Base-by-base conservation (phyloP, 2,113 vertebrate genomes). In the Vulpes ferrilata region DNA sequence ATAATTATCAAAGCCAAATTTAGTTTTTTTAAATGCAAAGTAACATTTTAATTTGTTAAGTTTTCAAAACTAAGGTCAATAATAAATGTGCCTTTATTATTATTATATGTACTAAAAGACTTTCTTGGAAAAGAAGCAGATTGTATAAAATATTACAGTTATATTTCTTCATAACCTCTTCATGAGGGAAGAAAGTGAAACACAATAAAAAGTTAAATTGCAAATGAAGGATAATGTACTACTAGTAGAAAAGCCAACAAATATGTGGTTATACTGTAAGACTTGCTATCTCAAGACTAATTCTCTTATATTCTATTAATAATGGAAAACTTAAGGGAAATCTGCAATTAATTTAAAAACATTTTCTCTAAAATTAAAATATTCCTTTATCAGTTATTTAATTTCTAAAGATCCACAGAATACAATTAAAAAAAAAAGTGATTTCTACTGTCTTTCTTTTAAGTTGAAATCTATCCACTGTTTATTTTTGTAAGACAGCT, bases 311-410 rank as follows among this genome's bases (percentile, higher is more conserved):
- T 65, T 86, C 51, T 80, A 48, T 38, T 35, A 76, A 43, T 43
- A 86, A 81, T 20, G 90, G 60, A 17, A 95, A 93, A 80, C 23
- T 73, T 65, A 95, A 38, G 16, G 5, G 23, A 85, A 94, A 80
- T 30, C 25, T 93, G 22, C 53, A 91, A 85, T 91, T 43, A 67
- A 82, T 83, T 92, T 79, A 2, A 32, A 87, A 97, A 91, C 4
- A 73, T 13, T 88, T 11, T 88, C 93, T 90, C 38, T 73, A 84
- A 96, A 95, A 97, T 60, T 82, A 81, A 95, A 95, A 95, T 89
- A 94, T 55, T 93, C 17, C 59, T 87, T 93, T 32, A 71, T 78
- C 62, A 88, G 64, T 27, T 94, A 87, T 73, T 97, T 95, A 86
- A 59, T 23, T 95, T 91, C 51, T 83, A 84, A 83, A 81, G 51